phyloP scores from a whole-genome alignment of 2,113 vertebrate genomes.

The Toxotes chatareus region DNA sequence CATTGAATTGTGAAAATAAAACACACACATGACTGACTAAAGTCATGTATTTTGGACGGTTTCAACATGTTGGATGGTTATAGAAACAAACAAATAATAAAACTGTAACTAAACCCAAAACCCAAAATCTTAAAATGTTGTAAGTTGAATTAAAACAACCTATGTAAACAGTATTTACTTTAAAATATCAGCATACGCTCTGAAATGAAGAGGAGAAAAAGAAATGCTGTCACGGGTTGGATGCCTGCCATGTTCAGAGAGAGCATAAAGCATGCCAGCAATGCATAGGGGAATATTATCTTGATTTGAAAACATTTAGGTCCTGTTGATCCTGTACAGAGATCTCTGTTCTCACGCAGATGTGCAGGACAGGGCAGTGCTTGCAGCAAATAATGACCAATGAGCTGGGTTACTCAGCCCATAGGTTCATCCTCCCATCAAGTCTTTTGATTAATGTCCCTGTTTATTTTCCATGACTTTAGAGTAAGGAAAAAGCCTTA shows the following conservation, averaged over 20 bases:
- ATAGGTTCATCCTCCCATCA: slow-evolving; percentile 26
- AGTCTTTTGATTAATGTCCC: slow-evolving; percentile 41
- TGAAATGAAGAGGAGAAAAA: slow-evolving; percentile 26
- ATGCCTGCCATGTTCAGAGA: slow-evolving; percentile 54
- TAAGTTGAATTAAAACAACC: background rate
- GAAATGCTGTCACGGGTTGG: slow-evolving; percentile 70
- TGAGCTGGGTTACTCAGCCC: slow-evolving; percentile 30
- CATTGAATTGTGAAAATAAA: background rate
- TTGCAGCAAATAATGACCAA: slow-evolving; percentile 44
- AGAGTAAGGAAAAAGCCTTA: slow-evolving; percentile 25
- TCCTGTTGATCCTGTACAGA: slow-evolving; percentile 80
- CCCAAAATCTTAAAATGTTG: background rate
- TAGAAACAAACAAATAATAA: background rate
- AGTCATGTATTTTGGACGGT: background rate
- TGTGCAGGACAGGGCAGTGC: slow-evolving; percentile 69
- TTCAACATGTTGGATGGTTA: too few relatives aligned
- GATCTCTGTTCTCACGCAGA: slow-evolving; percentile 81
- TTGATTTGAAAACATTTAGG: slow-evolving; percentile 84
- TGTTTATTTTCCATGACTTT: slow-evolving; percentile 26
- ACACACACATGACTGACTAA: background rate
- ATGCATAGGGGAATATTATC: slow-evolving; percentile 82
- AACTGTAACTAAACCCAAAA: background rate
- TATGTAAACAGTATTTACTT: background rate
- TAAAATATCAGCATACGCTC: slow-evolving; percentile 6
- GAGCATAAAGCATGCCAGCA: slow-evolving; percentile 77